Base-by-base conservation (phyloP, 2,797 vertebrate species). In the Sibirionetta formosa region DNA sequence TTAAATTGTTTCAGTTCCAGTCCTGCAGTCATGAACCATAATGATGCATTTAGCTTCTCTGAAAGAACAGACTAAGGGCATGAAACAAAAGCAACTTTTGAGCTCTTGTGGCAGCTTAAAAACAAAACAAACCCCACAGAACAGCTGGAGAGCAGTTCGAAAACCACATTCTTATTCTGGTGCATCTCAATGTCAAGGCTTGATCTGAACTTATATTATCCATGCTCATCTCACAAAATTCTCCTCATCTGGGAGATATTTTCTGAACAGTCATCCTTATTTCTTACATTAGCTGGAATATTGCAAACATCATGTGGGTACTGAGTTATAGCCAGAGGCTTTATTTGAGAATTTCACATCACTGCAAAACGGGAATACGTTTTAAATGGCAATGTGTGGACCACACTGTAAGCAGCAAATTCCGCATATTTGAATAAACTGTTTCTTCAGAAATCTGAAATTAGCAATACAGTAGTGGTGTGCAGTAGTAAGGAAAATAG, bases 271-370 rank as follows among this genome's bases (percentile, higher is more conserved):
- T 35, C 38, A 46, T 4, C 48, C 51, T 76, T 23, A 11, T 70
- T 63, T 56, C 75, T 68, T 58, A 42, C 35, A 18, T 44, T 60
- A 35, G 18, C 1, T 58, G 38, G 31, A 75, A 42, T 13, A 54
- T 2, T 31, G 33, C 50, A 83, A 29, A 36, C 57, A 53, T 15
- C 29, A 71, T 53, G 46, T 61, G 22, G 53, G 11, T 5, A 14
- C 51, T 0, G 7, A 68, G 40, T 44, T 29, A 44, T 0, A 0
- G 46, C n/a, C 36, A 4, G 2, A 24, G 26, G 26, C 46, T 24
- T 63, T 17, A 40, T 26, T 33, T 2, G 8, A 82, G 40, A 57
- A 36, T 64, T 68, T 23, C 51, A 40, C 56, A 20, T 72, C 65
- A 77, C 60, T 53, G 69, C 33, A 72, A 64, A 29, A 38, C 2